Evolutionary conservation across 2,113 vertebrate species (phyloP).

Genomic region (Piprites chloris): DNA sequence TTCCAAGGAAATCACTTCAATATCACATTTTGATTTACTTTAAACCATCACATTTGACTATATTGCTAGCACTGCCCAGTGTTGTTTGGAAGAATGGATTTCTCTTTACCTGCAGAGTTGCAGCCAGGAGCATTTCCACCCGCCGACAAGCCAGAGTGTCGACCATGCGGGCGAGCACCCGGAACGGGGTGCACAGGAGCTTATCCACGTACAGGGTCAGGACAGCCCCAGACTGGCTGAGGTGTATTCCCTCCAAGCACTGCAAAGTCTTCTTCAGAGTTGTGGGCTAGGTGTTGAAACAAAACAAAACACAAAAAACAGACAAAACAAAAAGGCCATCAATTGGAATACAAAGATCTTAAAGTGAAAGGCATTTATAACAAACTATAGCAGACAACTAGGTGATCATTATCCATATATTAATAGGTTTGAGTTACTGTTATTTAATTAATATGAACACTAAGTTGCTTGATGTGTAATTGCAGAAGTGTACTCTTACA

Average conservation of each 20-base stretch:
- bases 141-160: conserved; percentile 95
- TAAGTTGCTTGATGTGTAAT: not conserved
- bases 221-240: conserved; percentile 95
- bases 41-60: not conserved
- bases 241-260: conserved; percentile 96
- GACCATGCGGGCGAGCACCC: conserved; percentile 93
- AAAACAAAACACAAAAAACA: not conserved
- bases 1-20: not conserved
- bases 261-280: conserved; percentile 91
- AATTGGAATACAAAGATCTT: not conserved
- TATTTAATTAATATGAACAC: not conserved
- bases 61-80: not conserved
- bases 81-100: not conserved
- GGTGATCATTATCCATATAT: not conserved
- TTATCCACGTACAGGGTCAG: conserved; percentile 92
- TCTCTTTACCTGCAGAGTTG: conserved; percentile 85
- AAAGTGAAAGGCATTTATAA: not conserved
- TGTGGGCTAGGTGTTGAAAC: conserved; percentile 76
- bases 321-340: not conserved
- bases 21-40: not conserved
- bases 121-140: conserved; percentile 96
- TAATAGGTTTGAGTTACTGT: not conserved
- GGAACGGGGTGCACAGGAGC: conserved; percentile 88
- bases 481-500: not conserved
- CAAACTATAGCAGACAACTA: not conserved